A percentile compares a stretch with the other conserved stretches of the same genome.
phyloP scores from a whole-genome alignment of 2,113 vertebrate species.

The Salminus brasiliensis region DNA sequence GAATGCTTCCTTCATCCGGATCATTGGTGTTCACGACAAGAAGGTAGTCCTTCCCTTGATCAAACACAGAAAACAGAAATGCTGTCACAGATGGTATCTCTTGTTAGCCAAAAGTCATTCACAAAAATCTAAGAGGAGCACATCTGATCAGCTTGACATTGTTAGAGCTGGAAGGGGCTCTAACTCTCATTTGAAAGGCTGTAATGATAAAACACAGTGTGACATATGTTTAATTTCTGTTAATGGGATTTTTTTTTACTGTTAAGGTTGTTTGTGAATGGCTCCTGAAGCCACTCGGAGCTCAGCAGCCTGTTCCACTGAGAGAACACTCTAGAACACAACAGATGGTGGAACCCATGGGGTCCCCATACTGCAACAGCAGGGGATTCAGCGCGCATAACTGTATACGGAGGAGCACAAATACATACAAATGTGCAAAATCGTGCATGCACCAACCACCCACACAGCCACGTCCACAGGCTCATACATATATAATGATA shows the following conservation, averaged over 20 bases:
- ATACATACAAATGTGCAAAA: conserved; percentile 29
- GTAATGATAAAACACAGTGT: conserved; percentile 10
- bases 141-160: not conserved
- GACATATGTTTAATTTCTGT: not conserved
- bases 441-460: conserved; percentile 20
- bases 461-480: conserved; percentile 4
- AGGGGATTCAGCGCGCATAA: conserved; percentile 63
- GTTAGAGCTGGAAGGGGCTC: not conserved
- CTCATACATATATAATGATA: not conserved
- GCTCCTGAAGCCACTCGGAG: conserved; percentile 53
- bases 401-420: conserved; percentile 34
- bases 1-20: conserved; percentile 59
- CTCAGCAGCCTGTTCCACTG: conserved; percentile 59
- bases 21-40: conserved; percentile 72
- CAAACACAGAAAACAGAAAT: conserved; percentile 5
- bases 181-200: conserved; percentile 1
- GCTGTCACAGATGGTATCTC: not conserved
- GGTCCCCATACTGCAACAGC: conserved; percentile 68
- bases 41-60: conserved; percentile 71
- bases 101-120: not conserved
- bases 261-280: conserved; percentile 68
- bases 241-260: conserved; percentile 37
- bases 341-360: conserved; percentile 76
- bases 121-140: not conserved
- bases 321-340: conserved; percentile 65